Percentiles rank a stretch among this genome's conserved stretches.
Conservation (phyloP, 2,888 invertebrate genomes). For the Yponomeuta sedellus region DNA sequence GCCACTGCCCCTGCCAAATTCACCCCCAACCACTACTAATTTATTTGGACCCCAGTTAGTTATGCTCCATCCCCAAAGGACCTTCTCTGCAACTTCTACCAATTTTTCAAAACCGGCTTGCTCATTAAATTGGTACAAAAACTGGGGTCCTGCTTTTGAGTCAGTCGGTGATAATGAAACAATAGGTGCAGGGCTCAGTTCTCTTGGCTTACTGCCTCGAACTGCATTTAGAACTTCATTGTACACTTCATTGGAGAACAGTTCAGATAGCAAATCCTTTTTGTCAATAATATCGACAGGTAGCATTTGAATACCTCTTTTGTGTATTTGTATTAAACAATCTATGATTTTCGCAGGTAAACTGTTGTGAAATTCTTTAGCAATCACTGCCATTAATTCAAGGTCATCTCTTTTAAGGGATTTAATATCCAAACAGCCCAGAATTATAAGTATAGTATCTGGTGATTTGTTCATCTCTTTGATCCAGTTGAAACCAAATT, state of each 20-base stretch:
- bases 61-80: conserved; percentile 65
- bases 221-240: conserved; percentile 43
- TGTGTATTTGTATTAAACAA: conserved; percentile 37
- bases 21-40: conserved; percentile 56
- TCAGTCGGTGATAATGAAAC: conserved; percentile 45
- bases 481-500: conserved; percentile 60
- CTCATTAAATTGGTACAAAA: conserved; percentile 42
- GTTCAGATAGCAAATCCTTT: conserved; percentile 34
- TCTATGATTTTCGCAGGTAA: conserved; percentile 45
- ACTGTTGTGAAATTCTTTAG: conserved; percentile 40
- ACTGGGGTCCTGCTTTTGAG: conserved; percentile 36
- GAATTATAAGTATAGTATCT: conserved; percentile 48
- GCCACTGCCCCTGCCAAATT: conserved; percentile 55
- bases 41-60: conserved; percentile 50
- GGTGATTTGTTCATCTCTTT: conserved; percentile 37
- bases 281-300: conserved; percentile 27
- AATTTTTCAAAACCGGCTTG: conserved; percentile 45
- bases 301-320: conserved; percentile 28
- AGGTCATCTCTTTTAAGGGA: conserved; percentile 38
- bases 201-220: conserved; percentile 37
- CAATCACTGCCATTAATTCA: conserved; percentile 35
- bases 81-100: conserved; percentile 53
- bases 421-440: conserved; percentile 52
- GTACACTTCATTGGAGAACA: conserved; percentile 49
- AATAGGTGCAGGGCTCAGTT: conserved; percentile 35